These are phyloP conservation scores for Latrodectus elegans DNA, from an alignment of 2,888 invertebrate genomes.

Conservation along the genomic window DNA sequence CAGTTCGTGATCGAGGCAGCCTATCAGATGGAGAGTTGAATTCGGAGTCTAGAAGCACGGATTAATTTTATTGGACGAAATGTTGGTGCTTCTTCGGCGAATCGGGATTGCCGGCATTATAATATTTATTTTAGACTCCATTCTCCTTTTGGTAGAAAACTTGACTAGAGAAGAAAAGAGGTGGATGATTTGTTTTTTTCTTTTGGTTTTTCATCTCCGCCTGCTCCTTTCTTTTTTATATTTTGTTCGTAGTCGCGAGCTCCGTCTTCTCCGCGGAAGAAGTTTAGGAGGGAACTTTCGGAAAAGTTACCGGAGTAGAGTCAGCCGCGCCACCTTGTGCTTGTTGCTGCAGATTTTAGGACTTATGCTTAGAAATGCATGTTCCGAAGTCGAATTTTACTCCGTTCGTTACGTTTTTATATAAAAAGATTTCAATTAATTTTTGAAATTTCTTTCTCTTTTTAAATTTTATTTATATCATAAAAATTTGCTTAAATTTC, in stretches of 20 bases:
- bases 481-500: no score
- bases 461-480: no score
- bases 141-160: constrained; percentile 22
- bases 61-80: constrained; percentile 62
- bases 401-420: no score
- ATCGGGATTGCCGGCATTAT: constrained; percentile 51
- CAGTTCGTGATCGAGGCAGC: constrained; percentile 37
- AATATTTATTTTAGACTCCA: constrained; percentile 56
- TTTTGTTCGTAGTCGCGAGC: neutral
- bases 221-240: neutral
- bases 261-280: constrained; percentile 13
- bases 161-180: constrained; percentile 44
- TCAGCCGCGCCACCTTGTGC: constrained; percentile 50
- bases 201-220: constrained; percentile 4
- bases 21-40: constrained; percentile 43
- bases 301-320: constrained; percentile 33
- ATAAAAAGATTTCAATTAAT: no score
- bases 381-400: neutral
- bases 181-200: constrained; percentile 32
- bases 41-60: constrained; percentile 10
- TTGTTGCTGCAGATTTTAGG: neutral
- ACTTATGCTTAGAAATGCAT: no score
- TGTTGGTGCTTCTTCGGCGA: constrained; percentile 58
- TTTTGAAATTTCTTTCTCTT: no score
- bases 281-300: constrained; percentile 6